phyloP scores from a whole-genome alignment of 1,140 invertebrate genomes.

The Nylanderia fulva region DNA sequence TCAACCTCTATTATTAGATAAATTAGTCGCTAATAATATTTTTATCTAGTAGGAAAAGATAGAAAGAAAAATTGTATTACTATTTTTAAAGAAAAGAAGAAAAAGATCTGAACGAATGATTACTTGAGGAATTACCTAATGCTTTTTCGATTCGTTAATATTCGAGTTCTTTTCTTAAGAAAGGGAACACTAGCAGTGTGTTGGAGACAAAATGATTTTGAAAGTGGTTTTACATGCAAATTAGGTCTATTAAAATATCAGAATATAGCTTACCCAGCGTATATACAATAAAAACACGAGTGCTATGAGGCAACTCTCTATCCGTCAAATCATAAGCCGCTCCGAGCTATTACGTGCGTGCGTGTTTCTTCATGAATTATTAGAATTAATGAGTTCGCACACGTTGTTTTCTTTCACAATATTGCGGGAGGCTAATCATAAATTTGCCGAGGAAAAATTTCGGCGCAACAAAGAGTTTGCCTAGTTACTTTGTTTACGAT shows the following conservation, averaged over 20 bases:
- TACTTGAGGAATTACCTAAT: neutral
- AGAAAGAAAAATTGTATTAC: neutral
- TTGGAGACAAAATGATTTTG: slow-evolving; percentile 64
- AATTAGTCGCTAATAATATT: neutral
- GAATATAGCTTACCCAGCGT: slow-evolving; percentile 70
- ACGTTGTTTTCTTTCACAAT: slow-evolving; percentile 74
- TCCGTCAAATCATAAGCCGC: slow-evolving; percentile 72
- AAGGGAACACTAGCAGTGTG: slow-evolving; percentile 4
- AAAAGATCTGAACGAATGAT: neutral
- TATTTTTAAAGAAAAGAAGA: neutral
- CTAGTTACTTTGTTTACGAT: neutral
- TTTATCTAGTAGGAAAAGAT: neutral
- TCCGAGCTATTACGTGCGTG: slow-evolving; percentile 79
- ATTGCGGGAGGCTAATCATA: slow-evolving; percentile 33
- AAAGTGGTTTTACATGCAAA: slow-evolving; percentile 82
- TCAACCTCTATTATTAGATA: neutral
- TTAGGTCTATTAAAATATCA: slow-evolving; percentile 81
- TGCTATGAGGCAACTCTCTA: slow-evolving; percentile 63
- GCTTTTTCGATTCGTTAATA: neutral
- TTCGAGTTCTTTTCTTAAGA: neutral
- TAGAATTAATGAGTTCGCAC: slow-evolving; percentile 85
- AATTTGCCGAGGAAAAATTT: slow-evolving; percentile 28
- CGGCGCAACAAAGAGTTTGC: slow-evolving; percentile 20
- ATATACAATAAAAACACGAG: slow-evolving; percentile 77
- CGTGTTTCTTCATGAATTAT: slow-evolving; percentile 85